Evolutionary conservation across 2,797 vertebrate species (phyloP).

Genomic region (Luscinia megarhynchos): DNA sequence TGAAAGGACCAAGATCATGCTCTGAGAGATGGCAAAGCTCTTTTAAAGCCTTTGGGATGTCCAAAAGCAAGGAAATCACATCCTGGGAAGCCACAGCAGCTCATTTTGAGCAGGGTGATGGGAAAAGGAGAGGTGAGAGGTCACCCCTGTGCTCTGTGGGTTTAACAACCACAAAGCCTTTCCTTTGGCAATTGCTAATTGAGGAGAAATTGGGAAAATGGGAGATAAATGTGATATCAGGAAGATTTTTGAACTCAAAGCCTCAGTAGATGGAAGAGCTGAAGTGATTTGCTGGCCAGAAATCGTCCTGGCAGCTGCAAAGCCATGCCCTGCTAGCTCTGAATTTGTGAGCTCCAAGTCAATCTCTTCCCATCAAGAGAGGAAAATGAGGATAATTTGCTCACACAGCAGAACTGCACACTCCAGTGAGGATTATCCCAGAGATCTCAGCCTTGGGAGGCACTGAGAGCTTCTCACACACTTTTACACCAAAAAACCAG

Average conservation of each 20-base stretch:
- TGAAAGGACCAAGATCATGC: neutral
- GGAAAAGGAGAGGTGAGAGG: neutral
- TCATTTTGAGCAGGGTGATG: neutral
- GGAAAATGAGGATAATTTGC: neutral
- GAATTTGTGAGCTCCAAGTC: neutral
- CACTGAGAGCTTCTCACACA: neutral
- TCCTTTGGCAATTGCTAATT: neutral
- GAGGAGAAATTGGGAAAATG: neutral
- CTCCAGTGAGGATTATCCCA: neutral
- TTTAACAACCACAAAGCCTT: neutral
- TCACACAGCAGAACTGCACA: rapidly evolving
- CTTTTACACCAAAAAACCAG: neutral
- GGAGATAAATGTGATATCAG: neutral
- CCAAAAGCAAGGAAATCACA: neutral
- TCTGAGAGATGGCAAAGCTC: neutral
- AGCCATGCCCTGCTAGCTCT: neutral
- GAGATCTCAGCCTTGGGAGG: neutral
- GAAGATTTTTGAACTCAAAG: neutral
- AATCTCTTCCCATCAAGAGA: neutral
- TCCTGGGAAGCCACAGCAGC: neutral
- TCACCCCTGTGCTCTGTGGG: neutral
- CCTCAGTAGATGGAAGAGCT: neutral
- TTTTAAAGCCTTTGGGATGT: neutral
- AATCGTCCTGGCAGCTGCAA: neutral
- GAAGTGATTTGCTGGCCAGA: neutral